phyloP scores from a whole-genome alignment of 2,888 invertebrate genomes.

The Chrysolina haemoptera region DNA sequence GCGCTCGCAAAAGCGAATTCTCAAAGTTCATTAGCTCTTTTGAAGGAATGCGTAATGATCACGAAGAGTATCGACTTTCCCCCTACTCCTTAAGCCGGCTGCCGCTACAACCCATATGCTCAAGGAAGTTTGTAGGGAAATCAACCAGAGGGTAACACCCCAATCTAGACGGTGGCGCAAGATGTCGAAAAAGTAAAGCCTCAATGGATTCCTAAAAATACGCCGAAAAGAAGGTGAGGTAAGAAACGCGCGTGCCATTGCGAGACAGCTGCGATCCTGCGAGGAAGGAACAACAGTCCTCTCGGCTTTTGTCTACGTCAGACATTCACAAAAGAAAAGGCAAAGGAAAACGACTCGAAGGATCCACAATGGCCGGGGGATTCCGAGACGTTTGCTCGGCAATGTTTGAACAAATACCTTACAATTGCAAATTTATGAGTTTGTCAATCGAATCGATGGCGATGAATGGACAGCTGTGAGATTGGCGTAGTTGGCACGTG shows the following conservation, averaged over 20 bases:
- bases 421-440: slow-evolving; percentile 43
- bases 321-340: slow-evolving; percentile 52
- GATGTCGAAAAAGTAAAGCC: slow-evolving; percentile 49
- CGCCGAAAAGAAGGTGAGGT: slow-evolving; percentile 37
- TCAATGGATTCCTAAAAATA: slow-evolving; percentile 54
- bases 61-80: slow-evolving; percentile 14
- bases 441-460: slow-evolving; percentile 34
- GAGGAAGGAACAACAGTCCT: slow-evolving; percentile 42
- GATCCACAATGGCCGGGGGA: slow-evolving; percentile 45
- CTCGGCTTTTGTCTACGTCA: slow-evolving; percentile 51
- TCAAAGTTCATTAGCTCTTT: no score
- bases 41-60: not conserved
- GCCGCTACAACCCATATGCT: slow-evolving; percentile 36
- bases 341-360: slow-evolving; percentile 44
- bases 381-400: slow-evolving; percentile 42
- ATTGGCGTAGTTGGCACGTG: no score
- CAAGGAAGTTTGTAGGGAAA: slow-evolving; percentile 41
- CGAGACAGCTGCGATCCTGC: slow-evolving; percentile 52
- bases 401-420: slow-evolving; percentile 29
- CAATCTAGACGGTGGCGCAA: slow-evolving; percentile 43
- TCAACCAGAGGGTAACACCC: slow-evolving; percentile 54
- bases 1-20: no score
- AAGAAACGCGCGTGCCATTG: slow-evolving; percentile 55
- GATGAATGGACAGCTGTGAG: slow-evolving; percentile 38
- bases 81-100: not conserved